Evolutionary conservation across 2,888 invertebrate species (phyloP).

Genomic region (Hedychridium roseum): DNA sequence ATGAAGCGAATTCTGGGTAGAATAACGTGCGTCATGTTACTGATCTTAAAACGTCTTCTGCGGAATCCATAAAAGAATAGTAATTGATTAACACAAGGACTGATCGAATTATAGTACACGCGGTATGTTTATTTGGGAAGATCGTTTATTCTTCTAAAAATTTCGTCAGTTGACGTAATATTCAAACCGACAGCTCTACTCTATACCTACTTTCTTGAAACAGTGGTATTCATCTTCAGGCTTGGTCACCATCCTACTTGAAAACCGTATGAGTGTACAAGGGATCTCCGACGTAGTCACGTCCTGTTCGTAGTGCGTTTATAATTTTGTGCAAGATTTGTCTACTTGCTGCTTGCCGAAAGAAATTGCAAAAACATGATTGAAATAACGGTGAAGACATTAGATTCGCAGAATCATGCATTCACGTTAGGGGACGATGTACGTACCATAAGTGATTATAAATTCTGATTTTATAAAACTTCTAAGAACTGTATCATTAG

Average conservation of each 20-base stretch:
- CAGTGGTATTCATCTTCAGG: too few species aligned
- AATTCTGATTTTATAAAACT: too few species aligned
- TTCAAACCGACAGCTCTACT: too few species aligned
- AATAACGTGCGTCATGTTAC: slow-evolving; percentile 41
- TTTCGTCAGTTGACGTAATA: too few species aligned
- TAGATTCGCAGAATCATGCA: slow-evolving; percentile 86
- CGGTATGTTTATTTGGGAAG: too few species aligned
- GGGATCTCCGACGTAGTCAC: background rate
- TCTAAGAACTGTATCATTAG: too few species aligned
- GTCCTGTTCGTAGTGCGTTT: background rate
- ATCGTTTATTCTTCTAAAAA: too few species aligned
- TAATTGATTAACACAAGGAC: too few species aligned
- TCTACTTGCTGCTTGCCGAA: background rate
- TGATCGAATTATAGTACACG: too few species aligned
- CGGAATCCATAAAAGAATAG: slow-evolving; percentile 19
- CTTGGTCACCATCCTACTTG: too few species aligned
- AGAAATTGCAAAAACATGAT: slow-evolving; percentile 69
- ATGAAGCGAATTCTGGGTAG: slow-evolving; percentile 49
- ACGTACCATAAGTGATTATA: too few species aligned
- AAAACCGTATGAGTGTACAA: background rate
- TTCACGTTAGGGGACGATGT: slow-evolving; percentile 87
- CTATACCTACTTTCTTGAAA: too few species aligned
- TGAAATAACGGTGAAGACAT: slow-evolving; percentile 86
- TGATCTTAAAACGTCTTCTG: slow-evolving; percentile 25
- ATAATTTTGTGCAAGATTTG: background rate